Conservation (phyloP, 2,888 invertebrate genomes). For the Girardia tigrina region DNA sequence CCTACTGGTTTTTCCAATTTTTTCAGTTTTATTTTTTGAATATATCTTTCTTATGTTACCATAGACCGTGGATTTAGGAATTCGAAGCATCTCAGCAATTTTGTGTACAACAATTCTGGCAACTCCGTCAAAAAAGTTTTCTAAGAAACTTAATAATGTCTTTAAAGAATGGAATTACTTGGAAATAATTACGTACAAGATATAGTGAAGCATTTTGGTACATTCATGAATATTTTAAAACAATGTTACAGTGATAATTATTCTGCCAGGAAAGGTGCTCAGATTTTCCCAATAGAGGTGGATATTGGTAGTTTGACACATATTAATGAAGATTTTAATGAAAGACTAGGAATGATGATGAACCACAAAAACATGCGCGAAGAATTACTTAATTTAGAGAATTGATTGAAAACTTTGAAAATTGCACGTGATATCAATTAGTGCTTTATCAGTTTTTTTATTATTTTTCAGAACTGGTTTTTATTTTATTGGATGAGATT, state of each 20-base stretch:
- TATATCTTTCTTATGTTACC: too few relatives aligned
- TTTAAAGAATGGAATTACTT: conserved; percentile 81
- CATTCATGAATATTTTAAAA: conserved; percentile 50
- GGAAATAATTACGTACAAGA: conserved; percentile 70
- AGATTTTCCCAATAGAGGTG: conserved; percentile 29
- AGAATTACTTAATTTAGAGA: too few relatives aligned
- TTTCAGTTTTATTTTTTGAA: too few relatives aligned
- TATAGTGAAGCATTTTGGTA: conserved; percentile 38
- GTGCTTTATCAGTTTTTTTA: too few relatives aligned
- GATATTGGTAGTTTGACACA: not conserved
- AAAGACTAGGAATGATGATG: not conserved
- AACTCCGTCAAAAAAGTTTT: conserved; percentile 57
- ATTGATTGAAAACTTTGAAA: too few relatives aligned
- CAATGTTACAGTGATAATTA: conserved; percentile 63
- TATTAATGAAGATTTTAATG: not conserved
- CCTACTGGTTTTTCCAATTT: too few relatives aligned
- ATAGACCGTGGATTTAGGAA: too few relatives aligned
- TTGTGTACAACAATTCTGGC: too few relatives aligned
- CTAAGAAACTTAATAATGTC: conserved; percentile 65
- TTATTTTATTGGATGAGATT: too few relatives aligned
- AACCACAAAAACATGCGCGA: not conserved
- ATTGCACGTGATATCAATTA: too few relatives aligned
- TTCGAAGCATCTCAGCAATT: too few relatives aligned
- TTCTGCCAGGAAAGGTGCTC: conserved; percentile 5
- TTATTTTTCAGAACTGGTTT: too few relatives aligned